Base-by-base conservation (phyloP, 2,113 vertebrate species). In the Amphilophus citrinellus region DNA sequence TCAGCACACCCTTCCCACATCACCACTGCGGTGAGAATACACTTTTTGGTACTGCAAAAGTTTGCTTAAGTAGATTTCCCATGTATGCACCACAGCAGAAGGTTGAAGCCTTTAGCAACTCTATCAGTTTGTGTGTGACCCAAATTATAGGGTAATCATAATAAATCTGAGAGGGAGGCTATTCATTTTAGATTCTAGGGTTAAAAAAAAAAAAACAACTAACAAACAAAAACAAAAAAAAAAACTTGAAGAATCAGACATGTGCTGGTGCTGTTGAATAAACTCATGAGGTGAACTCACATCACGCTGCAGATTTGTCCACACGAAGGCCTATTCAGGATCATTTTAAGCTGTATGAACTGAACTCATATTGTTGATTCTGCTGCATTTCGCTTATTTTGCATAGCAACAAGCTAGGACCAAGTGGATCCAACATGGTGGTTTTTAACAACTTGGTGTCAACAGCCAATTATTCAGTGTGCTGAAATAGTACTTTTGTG, bases 231-330 rank as follows among this genome's bases (percentile, higher is more conserved):
- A 83, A 82, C 35, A 35, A 35, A 35, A 37, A 27, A 24, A 27
- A 27, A 80, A 61, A 78, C 59, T 85, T 5, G 6, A 61, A 77
- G 71, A 75, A 76, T 61, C 78, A 85, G 57, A 66, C 20, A 39
- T 85, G 65, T 89, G 79, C 83, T 84, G 76, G 10, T 82, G 39
- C 87, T 84, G 84, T 89, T 89, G 88, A 91, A 90, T 91, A 91
- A 86, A 93, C 90, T 78, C 80, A 84, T 81, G 88, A 87, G 85
- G 80, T 84, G 78, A 82, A 86, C 56, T 90, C 77, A 22, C 50
- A 77, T 76, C n/a, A 88, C 71, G 77, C 37, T 80, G 60, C 66
- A 84, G 90, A 89, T 59, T 79, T 89, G 91, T 84, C 85, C 85
- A 89, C 80, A 84, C 56, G 1, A 89, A 85, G 80, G 79, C 80